Evolutionary conservation across 1,140 invertebrate species (phyloP), one percentile per base, ranked within the genome.

Genomic region (Hypsibius dujardini): DNA sequence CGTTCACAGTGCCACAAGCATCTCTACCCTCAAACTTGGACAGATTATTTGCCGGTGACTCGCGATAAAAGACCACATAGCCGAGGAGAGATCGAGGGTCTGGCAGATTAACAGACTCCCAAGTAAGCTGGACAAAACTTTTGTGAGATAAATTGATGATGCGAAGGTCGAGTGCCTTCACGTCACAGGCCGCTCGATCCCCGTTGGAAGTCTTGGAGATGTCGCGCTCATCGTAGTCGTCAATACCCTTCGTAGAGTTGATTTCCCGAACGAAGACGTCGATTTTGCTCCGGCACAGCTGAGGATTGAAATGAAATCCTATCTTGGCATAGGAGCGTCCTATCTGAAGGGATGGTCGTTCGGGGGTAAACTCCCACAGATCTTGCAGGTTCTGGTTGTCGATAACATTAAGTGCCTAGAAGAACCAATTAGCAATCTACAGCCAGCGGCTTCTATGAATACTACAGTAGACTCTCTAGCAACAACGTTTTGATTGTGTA

Each of bases 231-330:
- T 83, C 84, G 70, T 74, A 76, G 40, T 47, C 72, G 73, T 86
- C 81, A 15, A 77, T 77, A n/a, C 15, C 78, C 81, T 72, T 80
- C 76, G 0, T 83, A 83, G 70, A 84, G 83, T 28, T 28, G 28
- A 28, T 28, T 46, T 83, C 77, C 1, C 81, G 77, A 2, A 79
- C 70, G 67, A 90, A 78, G 15, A 80, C 80, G 47, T 87, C 80
- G 72, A 95, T 94, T 74, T 80, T 86, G 72, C 86, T 79, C 1
- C 86, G 80, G 79, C 95, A 98, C 1, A 98, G 81, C 77, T 92
- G 92, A n/a, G 90, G 88, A 80, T 98, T 98, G 76, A 90, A 89
- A 76, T 96, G 92, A 77, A 97, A 95, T 77, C 88, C 89, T 1
- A 96, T 81, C 56, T 84, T 84, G 7, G 90, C 78, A 3, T 75